Evolutionary conservation across 2,888 invertebrate genomes (phyloP), one percentile per base, ranked within the genome.

Genomic region (Drosophila macrospina): DNA sequence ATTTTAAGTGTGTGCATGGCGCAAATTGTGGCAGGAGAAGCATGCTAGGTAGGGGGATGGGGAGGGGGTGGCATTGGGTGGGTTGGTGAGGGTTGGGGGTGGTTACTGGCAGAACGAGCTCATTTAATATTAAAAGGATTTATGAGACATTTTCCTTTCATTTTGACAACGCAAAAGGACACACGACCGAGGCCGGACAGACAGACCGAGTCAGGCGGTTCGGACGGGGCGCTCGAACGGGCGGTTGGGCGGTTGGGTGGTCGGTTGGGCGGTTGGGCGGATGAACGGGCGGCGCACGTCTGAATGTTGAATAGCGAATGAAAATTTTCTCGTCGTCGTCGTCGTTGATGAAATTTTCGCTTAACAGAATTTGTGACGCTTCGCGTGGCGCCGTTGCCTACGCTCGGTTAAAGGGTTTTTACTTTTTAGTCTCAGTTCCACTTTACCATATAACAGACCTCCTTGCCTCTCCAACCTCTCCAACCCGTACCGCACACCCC

Each of bases 121-220:
- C 90, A 89, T 89, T 89, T 88, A 89, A 90, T 89, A 89, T 89
- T 89, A 89, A 89, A 89, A 90, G 89, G 89, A 90, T 90, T 89
- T 89, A 90, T 90, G 89, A 90, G 90, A 89, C 90, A 82, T 84
- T 90, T 86, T 82, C 89, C 86, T 89, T 88, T 85, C 87, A 88
- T 88, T 88, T 88, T 88, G 89, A 89, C 88, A 87, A 89, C 87
- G 79, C 50, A 51, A 65, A 87, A 67, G 70, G 78, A 74, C 59
- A 56, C 41, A 70, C 44, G 44, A 52, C 48, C 60, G 65, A 13
- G 37, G 37, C 37, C 51, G 55, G 74, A 68, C 74, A 69, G 45
- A 42, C 28, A 5, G 30, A 30, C 39, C 16, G 16, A 30, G 20
- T 5, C 39, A 13, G 45, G 13, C 37, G 28, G 7, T 34, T 34